phyloP scores from a whole-genome alignment of 2,113 vertebrate genomes.

The Halcyon senegalensis region DNA sequence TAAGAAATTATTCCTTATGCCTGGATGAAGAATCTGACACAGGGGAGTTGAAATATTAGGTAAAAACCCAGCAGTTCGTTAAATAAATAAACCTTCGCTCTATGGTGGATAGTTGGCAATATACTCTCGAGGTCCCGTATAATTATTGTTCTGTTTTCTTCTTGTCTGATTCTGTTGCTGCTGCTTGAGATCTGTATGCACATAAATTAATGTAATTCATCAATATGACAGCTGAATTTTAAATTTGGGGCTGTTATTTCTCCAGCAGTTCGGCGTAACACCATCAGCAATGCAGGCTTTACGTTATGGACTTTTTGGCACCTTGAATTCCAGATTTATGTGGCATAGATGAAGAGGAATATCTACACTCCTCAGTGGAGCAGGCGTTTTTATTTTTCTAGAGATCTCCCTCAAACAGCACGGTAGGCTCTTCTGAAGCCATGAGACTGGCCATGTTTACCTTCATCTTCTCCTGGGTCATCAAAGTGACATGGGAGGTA shows the following conservation, averaged over 20 bases:
- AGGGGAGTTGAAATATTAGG: background rate
- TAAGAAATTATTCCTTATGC: background rate
- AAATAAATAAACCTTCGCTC: background rate
- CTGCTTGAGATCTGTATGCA: background rate
- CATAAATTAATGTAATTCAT: slow-evolving; percentile 37
- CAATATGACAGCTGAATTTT: slow-evolving; percentile 38
- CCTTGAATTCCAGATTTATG: slow-evolving; percentile 10
- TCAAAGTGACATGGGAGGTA: background rate
- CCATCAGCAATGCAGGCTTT: background rate
- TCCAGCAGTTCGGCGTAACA: background rate
- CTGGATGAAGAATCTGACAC: background rate
- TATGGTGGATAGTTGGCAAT: background rate
- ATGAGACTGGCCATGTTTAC: background rate
- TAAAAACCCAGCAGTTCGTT: background rate
- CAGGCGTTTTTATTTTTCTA: background rate
- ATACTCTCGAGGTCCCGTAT: background rate
- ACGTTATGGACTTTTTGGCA: background rate
- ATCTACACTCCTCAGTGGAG: background rate
- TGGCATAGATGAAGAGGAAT: background rate
- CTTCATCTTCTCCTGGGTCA: background rate
- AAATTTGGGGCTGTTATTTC: background rate
- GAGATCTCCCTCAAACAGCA: background rate
- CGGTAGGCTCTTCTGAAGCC: background rate
- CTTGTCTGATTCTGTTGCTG: background rate
- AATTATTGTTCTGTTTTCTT: background rate